These are phyloP conservation scores for Phortica okadai DNA, from an alignment of 2,888 invertebrate species.

Conservation along the genomic window DNA sequence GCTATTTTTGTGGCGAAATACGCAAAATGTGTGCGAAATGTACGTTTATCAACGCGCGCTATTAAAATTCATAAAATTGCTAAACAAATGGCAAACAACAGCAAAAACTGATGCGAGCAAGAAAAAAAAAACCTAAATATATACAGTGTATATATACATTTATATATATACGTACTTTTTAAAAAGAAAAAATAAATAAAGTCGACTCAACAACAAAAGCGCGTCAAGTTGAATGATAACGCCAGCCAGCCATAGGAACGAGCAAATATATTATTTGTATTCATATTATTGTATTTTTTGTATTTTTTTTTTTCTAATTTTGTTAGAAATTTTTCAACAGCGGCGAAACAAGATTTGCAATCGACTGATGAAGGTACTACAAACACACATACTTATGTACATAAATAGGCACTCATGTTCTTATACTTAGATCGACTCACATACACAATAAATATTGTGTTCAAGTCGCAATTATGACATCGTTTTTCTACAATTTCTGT, in stretches of 20 bases:
- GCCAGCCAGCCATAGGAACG: background rate
- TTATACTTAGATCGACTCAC: background rate
- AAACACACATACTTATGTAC: background rate
- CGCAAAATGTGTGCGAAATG: background rate
- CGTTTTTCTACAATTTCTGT: conserved; percentile 23
- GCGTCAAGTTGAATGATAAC: conserved; percentile 23
- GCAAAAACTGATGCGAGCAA: background rate
- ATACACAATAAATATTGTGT: background rate
- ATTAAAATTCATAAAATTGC: conserved; percentile 16
- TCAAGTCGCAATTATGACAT: conserved; percentile 31
- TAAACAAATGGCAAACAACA: background rate
- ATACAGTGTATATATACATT: too few species aligned
- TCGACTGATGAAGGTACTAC: conserved; percentile 7
- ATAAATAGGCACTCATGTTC: background rate
- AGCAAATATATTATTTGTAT: background rate
- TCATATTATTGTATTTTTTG: conserved; percentile 1
- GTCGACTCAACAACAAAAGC: conserved; percentile 16
- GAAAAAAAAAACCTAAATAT: too few species aligned
- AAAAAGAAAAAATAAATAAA: background rate
- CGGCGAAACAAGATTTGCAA: background rate
- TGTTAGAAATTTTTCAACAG: conserved; percentile 13
- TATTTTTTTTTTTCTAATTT: conserved; percentile 18
- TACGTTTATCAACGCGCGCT: conserved; percentile 15
- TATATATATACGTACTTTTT: background rate
- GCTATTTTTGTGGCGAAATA: conserved; percentile 20